Evolutionary conservation across 2,888 invertebrate species (phyloP), one percentile per base, ranked within the genome.

Genomic region (Phyllotreta striolata): DNA sequence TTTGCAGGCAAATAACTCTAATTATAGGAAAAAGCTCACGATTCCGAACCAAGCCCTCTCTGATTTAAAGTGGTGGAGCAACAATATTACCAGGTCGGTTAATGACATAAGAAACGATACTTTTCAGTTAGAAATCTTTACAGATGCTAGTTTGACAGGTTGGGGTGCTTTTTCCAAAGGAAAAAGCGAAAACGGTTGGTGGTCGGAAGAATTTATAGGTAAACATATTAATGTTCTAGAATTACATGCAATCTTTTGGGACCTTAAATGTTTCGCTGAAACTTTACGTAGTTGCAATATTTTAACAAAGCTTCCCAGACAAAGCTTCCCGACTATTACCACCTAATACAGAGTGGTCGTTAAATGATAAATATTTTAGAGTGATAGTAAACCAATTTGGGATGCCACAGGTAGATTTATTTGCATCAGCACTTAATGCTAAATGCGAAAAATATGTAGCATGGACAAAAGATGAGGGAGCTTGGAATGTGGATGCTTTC

Each of bases 161-260:
- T 74, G 73, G 73, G 74, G 73, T 6, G 59, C 55, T 10, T 66
- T 56, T 51, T 72, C 70, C 43, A 62, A 64, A 8, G 64, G 57
- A 60, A 6, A 60, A n/a, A 59, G 24, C 4, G 46, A 61, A 7
- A 62, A 63, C 44, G 73, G 73, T 1, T 55, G 59, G 6, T 75
- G 74, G 72, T 56, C 55, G 14, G 14, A 35, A 1, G 5, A 24
- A 1, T 70, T 74, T 55, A 43, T n/a, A 37, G 34, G n/a, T 9
- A 4, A 14, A 3, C 74, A 74, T 55, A 74, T 73, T n/a, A 74
- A 73, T 66, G 62, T 64, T 34, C 64, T 74, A 54, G 75, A 75
- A 57, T 43, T 74, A 4, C 7, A 64, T 38, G 72, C 73, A 3
- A 64, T 65, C 6, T 71, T 69, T 60, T 63, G 64, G 40, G 71